These are phyloP conservation scores for Xenopus borealis DNA, from an alignment of 2,113 vertebrate species.

Conservation along the genomic window DNA sequence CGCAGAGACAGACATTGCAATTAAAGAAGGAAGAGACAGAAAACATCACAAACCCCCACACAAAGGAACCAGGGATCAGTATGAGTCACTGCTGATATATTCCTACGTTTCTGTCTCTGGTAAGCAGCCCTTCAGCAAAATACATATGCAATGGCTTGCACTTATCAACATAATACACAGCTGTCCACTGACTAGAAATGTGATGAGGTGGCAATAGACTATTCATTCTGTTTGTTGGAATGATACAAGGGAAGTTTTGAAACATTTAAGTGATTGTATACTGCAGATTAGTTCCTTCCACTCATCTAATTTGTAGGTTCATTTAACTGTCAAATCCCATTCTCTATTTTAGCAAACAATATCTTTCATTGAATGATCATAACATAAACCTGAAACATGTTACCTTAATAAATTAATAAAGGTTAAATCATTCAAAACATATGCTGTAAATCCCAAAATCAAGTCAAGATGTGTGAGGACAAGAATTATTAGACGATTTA, in stretches of 20 bases:
- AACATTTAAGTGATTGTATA: constrained; percentile 47
- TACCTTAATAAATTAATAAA: constrained; percentile 72
- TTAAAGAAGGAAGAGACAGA: no score
- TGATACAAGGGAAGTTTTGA: constrained; percentile 46
- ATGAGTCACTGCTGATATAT: no score
- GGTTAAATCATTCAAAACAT: constrained; percentile 72
- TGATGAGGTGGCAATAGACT: constrained; percentile 38
- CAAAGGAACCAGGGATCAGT: no score
- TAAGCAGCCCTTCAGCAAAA: neutral
- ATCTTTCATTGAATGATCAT: constrained; percentile 66
- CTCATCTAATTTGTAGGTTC: constrained; percentile 52
- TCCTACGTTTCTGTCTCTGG: no score
- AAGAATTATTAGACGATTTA: constrained; percentile 76
- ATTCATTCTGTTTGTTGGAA: constrained; percentile 39
- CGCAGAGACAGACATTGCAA: no score
- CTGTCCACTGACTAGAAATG: neutral
- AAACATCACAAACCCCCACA: no score
- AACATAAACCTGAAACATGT: constrained; percentile 65
- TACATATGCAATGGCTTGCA: neutral
- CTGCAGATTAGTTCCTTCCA: constrained; percentile 50
- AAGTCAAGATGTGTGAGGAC: constrained; percentile 70
- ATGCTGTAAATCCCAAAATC: constrained; percentile 67
- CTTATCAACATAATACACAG: neutral
- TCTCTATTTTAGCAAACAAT: constrained; percentile 59
- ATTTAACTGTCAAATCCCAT: constrained; percentile 61